Percentiles rank a stretch among this genome's conserved stretches.
These are phyloP conservation scores for Lemur catta DNA, from an alignment of 2,797 vertebrate genomes.

Conservation along the genomic window DNA sequence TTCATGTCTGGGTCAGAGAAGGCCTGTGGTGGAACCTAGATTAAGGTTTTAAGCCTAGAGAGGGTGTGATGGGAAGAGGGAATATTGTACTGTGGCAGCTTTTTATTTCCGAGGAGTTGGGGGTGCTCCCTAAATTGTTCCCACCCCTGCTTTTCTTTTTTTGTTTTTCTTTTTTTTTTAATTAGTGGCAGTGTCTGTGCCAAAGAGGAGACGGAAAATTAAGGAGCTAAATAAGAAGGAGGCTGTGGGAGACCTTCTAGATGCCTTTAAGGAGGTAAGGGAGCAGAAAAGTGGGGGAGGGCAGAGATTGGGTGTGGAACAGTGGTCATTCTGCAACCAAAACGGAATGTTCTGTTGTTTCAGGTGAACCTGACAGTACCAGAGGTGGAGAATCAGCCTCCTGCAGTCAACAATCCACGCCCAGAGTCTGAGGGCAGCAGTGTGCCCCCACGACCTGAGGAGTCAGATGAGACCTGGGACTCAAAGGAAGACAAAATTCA, in stretches of 20 bases:
- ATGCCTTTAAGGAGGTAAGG: slow-evolving; percentile 96
- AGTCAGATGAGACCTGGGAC: slow-evolving; percentile 94
- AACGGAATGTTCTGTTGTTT: background rate
- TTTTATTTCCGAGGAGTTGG: background rate
- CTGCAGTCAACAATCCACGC: slow-evolving; percentile 72
- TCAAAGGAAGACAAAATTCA: slow-evolving; percentile 95
- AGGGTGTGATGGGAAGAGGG: background rate
- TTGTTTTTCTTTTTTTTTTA: background rate
- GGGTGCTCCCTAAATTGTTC: background rate
- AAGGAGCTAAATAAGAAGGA: slow-evolving; percentile 98
- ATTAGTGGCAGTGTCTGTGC: slow-evolving; percentile 91
- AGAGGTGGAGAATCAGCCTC: slow-evolving; percentile 86
- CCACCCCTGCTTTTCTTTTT: background rate
- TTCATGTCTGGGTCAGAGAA: slow-evolving; percentile 78
- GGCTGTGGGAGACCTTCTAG: slow-evolving; percentile 93
- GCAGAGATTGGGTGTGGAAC: background rate
- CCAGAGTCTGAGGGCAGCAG: slow-evolving; percentile 80
- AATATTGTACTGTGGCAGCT: background rate
- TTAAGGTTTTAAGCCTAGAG: background rate
- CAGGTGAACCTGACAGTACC: slow-evolving; percentile 87
- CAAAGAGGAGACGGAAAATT: slow-evolving; percentile 97
- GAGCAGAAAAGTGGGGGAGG: background rate
- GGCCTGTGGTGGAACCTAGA: slow-evolving; percentile 71
- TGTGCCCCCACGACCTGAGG: slow-evolving; percentile 84
- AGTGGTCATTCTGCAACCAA: background rate